Base-by-base conservation (phyloP, 2,113 vertebrate species). In the Lethenteron camtschaticum region DNA sequence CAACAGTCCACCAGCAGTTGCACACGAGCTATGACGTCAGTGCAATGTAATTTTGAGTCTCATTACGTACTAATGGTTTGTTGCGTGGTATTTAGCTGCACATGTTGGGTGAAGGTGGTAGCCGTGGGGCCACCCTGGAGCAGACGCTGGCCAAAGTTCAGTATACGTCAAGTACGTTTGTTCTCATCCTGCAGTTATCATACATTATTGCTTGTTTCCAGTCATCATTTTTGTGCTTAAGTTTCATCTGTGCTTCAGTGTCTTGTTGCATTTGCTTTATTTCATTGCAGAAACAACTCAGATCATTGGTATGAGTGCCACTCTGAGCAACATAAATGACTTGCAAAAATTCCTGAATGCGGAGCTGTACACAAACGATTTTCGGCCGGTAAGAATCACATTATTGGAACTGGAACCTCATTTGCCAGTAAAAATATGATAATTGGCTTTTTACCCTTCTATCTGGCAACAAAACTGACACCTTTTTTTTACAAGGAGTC, bases 261-360 rank as follows among this genome's bases (percentile, higher is more conserved):
- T 57, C 11, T 63, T 16, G 68, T 69, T 68, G 41, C 41, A 41
- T 41, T 41, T 41, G 41, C 41, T 41, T 41, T 5, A 41, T 41
- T 41, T 41, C 4, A 41, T 71, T 75, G 11, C 76, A 99, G 94
- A 79, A 73, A 75, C 72, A 9, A 90, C 85, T 7, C 94, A 96
- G 72, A 83, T 99, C 63, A 83, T 99, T 73, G 94, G 94, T 4
- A 96, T 96, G 90, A 99, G 92, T 74, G 94, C 94, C 71, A 99
- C 94, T 0, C 76, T 99, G 75, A 88, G 81, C 70, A 99, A 96
- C 13, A 83, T 91, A 68, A 76, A 72, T 73, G 94, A 99, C 73
- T 80, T 99, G n/a, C 86, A 91, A 79, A 78, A 72, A 57, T 99
- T 96, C 74, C 76, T 96, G 69, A 83, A 75, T 74, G 94, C 94